Evolutionary conservation across 2,797 vertebrate species (phyloP).

Genomic region (Helarctos malayanus): DNA sequence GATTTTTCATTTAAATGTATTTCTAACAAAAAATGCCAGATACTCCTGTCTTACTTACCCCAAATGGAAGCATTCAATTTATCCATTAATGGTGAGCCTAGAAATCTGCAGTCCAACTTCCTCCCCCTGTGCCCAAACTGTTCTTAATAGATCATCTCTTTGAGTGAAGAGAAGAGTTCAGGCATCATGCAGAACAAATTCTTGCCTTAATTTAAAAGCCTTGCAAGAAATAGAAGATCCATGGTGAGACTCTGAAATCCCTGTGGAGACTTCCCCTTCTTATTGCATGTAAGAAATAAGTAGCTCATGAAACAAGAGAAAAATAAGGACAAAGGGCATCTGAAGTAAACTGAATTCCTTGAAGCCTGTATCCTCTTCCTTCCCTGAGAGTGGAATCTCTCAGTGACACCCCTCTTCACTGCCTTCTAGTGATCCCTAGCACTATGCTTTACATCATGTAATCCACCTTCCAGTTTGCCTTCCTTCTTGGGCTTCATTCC

Average conservation of each 20-base stretch:
- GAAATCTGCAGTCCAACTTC: constrained; percentile 55
- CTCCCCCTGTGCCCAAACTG: constrained; percentile 64
- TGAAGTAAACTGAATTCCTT: constrained; percentile 57
- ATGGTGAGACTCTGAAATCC: constrained; percentile 51
- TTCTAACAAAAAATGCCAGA: constrained; percentile 64
- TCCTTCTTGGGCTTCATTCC: neutral
- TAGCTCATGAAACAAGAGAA: constrained; percentile 53
- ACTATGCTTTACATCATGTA: neutral
- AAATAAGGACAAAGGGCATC: constrained; percentile 24
- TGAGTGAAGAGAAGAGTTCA: constrained; percentile 68
- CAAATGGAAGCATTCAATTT: constrained; percentile 67
- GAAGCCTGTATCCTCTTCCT: neutral
- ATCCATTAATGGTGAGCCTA: constrained; percentile 65
- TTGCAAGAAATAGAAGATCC: constrained; percentile 69
- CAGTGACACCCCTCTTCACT: neutral
- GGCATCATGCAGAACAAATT: constrained; percentile 63
- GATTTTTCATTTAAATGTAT: constrained; percentile 58
- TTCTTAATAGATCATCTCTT: constrained; percentile 72
- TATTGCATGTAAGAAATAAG: constrained; percentile 21
- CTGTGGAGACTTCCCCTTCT: constrained; percentile 49
- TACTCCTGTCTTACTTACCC: constrained; percentile 46
- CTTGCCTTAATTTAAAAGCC: constrained; percentile 71
- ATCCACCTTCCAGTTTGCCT: neutral
- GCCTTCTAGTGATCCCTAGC: neutral
- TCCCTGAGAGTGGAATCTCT: neutral